These are phyloP conservation scores for Microplitis deprimator DNA, from an alignment of 2,888 invertebrate species.

Conservation along the genomic window DNA sequence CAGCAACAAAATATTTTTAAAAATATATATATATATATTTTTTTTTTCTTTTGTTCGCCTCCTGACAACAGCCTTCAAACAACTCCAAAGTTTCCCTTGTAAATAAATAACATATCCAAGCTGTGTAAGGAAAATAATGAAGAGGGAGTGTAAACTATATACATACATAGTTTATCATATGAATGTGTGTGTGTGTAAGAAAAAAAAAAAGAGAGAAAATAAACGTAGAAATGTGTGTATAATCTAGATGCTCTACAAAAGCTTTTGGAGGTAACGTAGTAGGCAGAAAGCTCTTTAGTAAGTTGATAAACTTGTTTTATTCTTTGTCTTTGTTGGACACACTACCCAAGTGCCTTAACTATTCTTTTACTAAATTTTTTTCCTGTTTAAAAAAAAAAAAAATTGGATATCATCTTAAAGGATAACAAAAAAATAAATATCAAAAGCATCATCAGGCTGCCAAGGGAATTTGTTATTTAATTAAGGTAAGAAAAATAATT, in stretches of 20 bases:
- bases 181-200: background rate
- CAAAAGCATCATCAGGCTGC: background rate
- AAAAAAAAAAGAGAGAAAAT: background rate
- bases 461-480: slow-evolving; percentile 4
- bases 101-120: background rate
- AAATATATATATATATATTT: no score
- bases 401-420: background rate
- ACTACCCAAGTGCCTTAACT: slow-evolving; percentile 63
- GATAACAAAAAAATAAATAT: background rate
- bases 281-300: slow-evolving; percentile 17
- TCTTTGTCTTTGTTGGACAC: slow-evolving; percentile 22
- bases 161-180: background rate
- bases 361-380: slow-evolving; percentile 21
- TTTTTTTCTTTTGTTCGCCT: slow-evolving; percentile 41
- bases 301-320: slow-evolving; percentile 23
- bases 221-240: background rate
- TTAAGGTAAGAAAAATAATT: background rate
- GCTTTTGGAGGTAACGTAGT: slow-evolving; percentile 37
- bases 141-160: background rate
- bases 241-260: slow-evolving; percentile 27
- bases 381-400: slow-evolving; percentile 26
- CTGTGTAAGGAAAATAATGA: background rate
- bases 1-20: slow-evolving; percentile 53
- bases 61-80: background rate
- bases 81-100: background rate